Percentiles rank a stretch among this genome's conserved stretches.
These are phyloP conservation scores for Panagrolaimus sp. DNA, from an alignment of 1,140 invertebrate species.

Conservation along the genomic window DNA sequence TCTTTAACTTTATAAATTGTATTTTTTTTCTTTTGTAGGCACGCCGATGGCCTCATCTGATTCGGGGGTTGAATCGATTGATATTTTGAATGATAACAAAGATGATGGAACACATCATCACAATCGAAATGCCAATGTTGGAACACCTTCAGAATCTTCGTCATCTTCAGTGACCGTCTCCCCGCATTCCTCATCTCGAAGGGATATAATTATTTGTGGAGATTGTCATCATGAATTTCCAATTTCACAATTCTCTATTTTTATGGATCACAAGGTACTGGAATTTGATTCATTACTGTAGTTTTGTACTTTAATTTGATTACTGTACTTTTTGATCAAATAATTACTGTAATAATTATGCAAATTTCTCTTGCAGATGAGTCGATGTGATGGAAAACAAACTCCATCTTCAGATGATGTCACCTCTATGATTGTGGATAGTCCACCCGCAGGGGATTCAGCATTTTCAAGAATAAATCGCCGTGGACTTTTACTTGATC, in stretches of 20 bases:
- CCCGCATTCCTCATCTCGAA: constrained; percentile 13
- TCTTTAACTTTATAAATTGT: background rate
- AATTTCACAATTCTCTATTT: constrained; percentile 42
- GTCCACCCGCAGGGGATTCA: background rate
- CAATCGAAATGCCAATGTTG: constrained; percentile 23
- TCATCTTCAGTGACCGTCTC: constrained; percentile 30
- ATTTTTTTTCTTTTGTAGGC: constrained; percentile 20
- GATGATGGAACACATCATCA: constrained; percentile 16
- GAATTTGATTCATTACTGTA: background rate
- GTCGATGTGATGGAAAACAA: constrained; percentile 35
- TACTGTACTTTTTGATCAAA: no score
- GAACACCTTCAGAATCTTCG: constrained; percentile 26
- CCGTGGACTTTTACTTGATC: background rate
- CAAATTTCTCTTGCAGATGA: constrained; percentile 30
- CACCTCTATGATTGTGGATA: constrained; percentile 24
- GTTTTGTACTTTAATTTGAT: no score
- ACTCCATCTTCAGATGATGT: constrained; percentile 34
- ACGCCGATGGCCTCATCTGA: constrained; percentile 55
- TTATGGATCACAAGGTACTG: constrained; percentile 56
- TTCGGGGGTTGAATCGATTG: constrained; percentile 48
- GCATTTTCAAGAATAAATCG: constrained; percentile 4
- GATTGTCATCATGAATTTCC: constrained; percentile 48
- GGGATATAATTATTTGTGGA: constrained; percentile 52
- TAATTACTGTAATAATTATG: background rate
- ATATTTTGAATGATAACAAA: constrained; percentile 25